A percentile compares a stretch with the other conserved stretches of the same genome.
phyloP scores from a whole-genome alignment of 2,113 vertebrate genomes.

The Bos javanicus region DNA sequence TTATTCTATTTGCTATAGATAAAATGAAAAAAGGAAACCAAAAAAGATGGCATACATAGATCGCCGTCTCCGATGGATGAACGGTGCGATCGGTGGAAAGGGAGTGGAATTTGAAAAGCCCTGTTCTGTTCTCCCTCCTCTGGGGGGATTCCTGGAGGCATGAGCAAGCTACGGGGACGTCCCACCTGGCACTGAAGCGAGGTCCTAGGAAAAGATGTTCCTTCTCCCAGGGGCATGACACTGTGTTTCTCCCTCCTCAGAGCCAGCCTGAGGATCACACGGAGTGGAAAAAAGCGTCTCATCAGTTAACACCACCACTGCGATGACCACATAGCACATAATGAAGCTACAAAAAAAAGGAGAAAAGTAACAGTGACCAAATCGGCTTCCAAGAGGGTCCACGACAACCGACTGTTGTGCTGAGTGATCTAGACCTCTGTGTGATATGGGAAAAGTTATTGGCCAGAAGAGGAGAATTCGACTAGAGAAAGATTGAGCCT shows the following conservation, averaged over 20 bases:
- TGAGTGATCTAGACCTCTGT: neutral
- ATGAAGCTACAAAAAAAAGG: too few species aligned
- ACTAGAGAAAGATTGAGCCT: neutral
- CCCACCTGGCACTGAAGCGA: neutral
- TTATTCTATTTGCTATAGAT: neutral
- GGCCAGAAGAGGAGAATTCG: neutral
- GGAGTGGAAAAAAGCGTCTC: neutral
- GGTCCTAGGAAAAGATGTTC: neutral
- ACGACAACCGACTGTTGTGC: too few species aligned
- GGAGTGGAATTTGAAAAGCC: neutral
- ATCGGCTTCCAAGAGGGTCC: neutral
- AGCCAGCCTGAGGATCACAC: neutral
- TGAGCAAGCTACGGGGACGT: neutral
- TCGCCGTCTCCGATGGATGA: fast-evolving
- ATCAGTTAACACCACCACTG: neutral
- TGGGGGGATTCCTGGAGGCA: neutral
- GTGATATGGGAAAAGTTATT: neutral
- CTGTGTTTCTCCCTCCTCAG: too few species aligned
- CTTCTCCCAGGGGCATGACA: neutral
- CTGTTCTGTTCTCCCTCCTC: neutral
- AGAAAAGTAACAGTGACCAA: neutral
- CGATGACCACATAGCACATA: too few species aligned
- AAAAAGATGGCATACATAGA: neutral
- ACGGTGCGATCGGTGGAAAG: neutral
- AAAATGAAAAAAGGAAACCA: neutral